Evolutionary conservation across 2,797 vertebrate genomes (phyloP).

Genomic region (Aulostomus chinensis): DNA sequence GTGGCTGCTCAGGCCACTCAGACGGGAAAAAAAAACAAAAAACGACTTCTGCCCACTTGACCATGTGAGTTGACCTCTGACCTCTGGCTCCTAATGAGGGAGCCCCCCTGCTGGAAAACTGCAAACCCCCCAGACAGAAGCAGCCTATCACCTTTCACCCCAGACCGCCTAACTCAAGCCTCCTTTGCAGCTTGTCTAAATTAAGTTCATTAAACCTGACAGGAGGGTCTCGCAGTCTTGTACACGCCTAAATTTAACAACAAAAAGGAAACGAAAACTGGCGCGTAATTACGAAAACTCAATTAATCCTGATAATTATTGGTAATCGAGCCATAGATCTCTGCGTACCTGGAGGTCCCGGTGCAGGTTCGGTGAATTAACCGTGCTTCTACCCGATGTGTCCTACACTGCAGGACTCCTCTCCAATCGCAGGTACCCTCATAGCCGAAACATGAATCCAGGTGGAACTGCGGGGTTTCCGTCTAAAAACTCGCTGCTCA

Average conservation of each 20-base stretch:
- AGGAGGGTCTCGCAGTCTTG: constrained; percentile 5
- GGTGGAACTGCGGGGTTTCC: constrained; percentile 21
- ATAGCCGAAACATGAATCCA: constrained; percentile 31
- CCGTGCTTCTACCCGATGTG: background rate
- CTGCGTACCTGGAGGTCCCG: constrained; percentile 30
- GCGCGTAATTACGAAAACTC: too few species aligned
- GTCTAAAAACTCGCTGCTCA: constrained; percentile 7
- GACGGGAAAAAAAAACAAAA: constrained; percentile 5
- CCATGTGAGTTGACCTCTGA: constrained; percentile 62
- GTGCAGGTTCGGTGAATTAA: background rate
- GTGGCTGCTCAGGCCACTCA: constrained; percentile 18
- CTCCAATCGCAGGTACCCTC: constrained; percentile 43
- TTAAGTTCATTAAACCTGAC: constrained; percentile 13
- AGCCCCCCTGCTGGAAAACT: constrained; percentile 28
- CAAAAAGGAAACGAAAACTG: too few species aligned
- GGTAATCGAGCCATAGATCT: too few species aligned
- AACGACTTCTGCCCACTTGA: constrained; percentile 51
- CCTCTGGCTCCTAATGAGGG: constrained; percentile 45
- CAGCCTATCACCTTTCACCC: constrained; percentile 24
- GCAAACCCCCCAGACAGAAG: constrained; percentile 26
- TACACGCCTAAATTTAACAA: background rate
- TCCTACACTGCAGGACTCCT: constrained; percentile 17
- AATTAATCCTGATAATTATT: too few species aligned
- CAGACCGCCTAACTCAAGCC: constrained; percentile 1
- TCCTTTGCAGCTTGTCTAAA: constrained; percentile 22